A percentile compares a stretch with the other conserved stretches of the same genome.
Conservation (phyloP, 2,888 invertebrate genomes). For the Cenopis cana region DNA sequence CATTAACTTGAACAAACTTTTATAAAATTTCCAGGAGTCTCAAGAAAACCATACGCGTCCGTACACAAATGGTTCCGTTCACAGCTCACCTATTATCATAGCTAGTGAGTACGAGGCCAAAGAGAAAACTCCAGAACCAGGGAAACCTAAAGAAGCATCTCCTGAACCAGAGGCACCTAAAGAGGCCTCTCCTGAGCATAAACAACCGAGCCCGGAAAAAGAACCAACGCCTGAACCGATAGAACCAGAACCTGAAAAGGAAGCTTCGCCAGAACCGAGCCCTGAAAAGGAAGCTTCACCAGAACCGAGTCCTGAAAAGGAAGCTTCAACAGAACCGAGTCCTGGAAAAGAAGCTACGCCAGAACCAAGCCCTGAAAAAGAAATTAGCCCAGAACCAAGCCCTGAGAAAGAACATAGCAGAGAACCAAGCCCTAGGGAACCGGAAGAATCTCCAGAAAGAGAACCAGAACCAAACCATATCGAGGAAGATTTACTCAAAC, state of each 20-base stretch:
- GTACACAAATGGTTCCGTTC: slow-evolving; percentile 76
- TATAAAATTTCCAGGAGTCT: slow-evolving; percentile 64
- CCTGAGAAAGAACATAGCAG: no score
- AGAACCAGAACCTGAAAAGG: slow-evolving; percentile 44
- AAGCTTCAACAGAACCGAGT: no score
- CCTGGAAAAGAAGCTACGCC: slow-evolving; percentile 42
- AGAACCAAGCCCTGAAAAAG: slow-evolving; percentile 49
- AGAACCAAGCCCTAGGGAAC: slow-evolving; percentile 45
- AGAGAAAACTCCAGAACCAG: slow-evolving; percentile 53
- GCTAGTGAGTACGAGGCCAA: slow-evolving; percentile 74
- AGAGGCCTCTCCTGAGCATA: slow-evolving; percentile 36
- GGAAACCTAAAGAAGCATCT: slow-evolving; percentile 50
- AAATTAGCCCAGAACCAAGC: no score
- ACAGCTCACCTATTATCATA: slow-evolving; percentile 74
- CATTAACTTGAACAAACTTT: neutral
- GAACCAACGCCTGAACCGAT: slow-evolving; percentile 33
- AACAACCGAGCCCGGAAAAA: slow-evolving; percentile 42
- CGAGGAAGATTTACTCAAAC: slow-evolving; percentile 54
- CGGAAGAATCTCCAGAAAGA: slow-evolving; percentile 44
- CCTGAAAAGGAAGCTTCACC: slow-evolving; percentile 43
- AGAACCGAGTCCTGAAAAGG: slow-evolving; percentile 49
- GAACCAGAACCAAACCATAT: slow-evolving; percentile 46
- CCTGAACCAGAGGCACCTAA: slow-evolving; percentile 49
- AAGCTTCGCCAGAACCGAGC: slow-evolving; percentile 42
- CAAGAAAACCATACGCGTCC: slow-evolving; percentile 76